A percentile compares a stretch with the other conserved stretches of the same genome.
phyloP scores from a whole-genome alignment of 2,113 vertebrate genomes.

The Chaenocephalus aceratus region DNA sequence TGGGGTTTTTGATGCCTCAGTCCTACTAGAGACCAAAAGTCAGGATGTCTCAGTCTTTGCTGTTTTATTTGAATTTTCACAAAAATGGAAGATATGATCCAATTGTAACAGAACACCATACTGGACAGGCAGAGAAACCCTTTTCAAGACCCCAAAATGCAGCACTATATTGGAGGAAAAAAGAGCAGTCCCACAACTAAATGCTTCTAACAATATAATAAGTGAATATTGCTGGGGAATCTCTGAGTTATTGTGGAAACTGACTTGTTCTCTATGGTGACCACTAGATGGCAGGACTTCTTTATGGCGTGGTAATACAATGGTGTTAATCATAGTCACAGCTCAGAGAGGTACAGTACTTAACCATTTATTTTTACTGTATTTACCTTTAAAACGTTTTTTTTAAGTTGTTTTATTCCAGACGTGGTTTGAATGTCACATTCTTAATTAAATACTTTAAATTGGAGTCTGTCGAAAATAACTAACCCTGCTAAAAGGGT shows the following conservation, averaged over 20 bases:
- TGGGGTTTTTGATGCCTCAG: too few species aligned
- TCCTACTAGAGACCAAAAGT: neutral
- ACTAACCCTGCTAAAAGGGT: neutral
- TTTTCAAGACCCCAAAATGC: neutral
- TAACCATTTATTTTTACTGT: neutral
- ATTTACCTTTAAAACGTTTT: neutral
- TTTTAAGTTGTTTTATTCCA: neutral
- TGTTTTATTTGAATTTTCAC: neutral
- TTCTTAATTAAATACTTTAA: neutral
- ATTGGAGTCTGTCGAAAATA: neutral
- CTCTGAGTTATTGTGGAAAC: neutral
- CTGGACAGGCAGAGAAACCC: neutral
- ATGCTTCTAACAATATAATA: neutral
- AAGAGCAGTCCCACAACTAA: neutral
- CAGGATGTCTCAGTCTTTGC: neutral
- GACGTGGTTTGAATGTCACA: neutral
- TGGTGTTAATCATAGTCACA: neutral
- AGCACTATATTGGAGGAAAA: neutral
- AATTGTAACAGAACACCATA: neutral
- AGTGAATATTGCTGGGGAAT: neutral
- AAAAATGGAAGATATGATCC: neutral
- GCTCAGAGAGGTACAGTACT: neutral
- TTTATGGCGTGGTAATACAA: neutral
- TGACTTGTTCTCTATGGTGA: neutral
- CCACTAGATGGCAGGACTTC: constrained; percentile 68